phyloP scores from a whole-genome alignment of 2,888 invertebrate species.

The Therioaphis trifolii region DNA sequence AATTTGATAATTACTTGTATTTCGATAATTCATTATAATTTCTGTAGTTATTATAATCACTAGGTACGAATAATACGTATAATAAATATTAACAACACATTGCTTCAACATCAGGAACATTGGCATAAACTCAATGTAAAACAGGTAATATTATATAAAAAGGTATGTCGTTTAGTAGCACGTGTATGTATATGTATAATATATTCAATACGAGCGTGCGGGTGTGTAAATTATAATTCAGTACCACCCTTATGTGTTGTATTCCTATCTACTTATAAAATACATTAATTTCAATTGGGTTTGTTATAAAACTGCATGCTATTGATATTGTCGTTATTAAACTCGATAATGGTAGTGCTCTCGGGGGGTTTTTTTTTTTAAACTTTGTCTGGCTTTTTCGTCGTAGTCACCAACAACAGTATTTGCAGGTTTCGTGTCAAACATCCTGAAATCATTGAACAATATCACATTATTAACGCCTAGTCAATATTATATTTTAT shows the following conservation, averaged over 20 bases:
- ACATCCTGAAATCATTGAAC: conserved; percentile 71
- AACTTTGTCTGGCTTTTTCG: conserved; percentile 77
- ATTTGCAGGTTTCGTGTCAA: conserved; percentile 77
- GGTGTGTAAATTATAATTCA: too few species aligned
- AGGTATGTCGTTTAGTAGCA: background rate
- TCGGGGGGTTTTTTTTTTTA: conserved; percentile 72
- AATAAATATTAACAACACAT: conserved; percentile 9
- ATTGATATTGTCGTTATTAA: background rate
- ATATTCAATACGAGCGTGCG: background rate
- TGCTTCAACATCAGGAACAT: background rate
- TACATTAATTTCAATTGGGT: background rate
- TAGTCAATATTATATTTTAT: too few species aligned
- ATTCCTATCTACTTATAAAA: background rate
- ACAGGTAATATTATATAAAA: background rate
- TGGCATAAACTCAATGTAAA: background rate
- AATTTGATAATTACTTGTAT: background rate
- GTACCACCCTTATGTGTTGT: background rate
- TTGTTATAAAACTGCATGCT: background rate
- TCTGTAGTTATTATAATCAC: background rate
- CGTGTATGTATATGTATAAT: background rate
- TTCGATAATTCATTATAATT: background rate
- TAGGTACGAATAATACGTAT: conserved; percentile 1
- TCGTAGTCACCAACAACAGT: conserved; percentile 79
- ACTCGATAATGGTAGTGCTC: background rate
- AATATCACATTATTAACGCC: too few species aligned